Base-by-base conservation (phyloP, 1,140 invertebrate species). In the Drosophila repletoides region DNA sequence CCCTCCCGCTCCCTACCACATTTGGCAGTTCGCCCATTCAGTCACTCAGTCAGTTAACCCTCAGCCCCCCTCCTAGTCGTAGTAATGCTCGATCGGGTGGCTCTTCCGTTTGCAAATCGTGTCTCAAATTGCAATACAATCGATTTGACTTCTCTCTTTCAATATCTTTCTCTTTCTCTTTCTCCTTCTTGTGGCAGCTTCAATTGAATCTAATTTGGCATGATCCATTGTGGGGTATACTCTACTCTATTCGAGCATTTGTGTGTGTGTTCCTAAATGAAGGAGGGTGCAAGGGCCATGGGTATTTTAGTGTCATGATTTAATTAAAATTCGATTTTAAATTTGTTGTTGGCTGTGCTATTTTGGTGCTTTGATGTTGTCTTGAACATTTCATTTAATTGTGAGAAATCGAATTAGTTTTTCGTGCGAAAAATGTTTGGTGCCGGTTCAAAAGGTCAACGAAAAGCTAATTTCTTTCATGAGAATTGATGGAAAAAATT, bases 61-160 rank as follows among this genome's bases (percentile, higher is more conserved):
- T 21, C 33, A 38, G 5, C 28, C 14, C 6, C 6, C 51, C 5
- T 9, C 49, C 9, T 5, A 29, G 9, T 0, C 46, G 3, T 22
- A 43, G 69, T 70, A 77, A 77, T 64, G 74, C 29, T 53, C 58
- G 48, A 80, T 63, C 73, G 76, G 77, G 41, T 55, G 72, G 40
- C 69, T 83, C 69, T 86, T 79, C 72, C 49, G 58, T 51, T 72
- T 71, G 63, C 48, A 84, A 84, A 75, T 71, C 66, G 66, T 63
- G 75, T 86, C 80, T 86, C 80, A 76, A 86, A 86, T 86, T 86
- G 80, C 80, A 86, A 41, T n/a, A n/a, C 56, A 64, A 84, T 77
- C 75, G 67, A 76, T 69, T 79, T 45, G 49, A 45, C 64, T 52
- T 45, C 55, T 74, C 60, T 69, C 49, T 28, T 51, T 56, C n/a